Base-by-base conservation (phyloP, 1,140 invertebrate species). In the Maconellicoccus hirsutus region DNA sequence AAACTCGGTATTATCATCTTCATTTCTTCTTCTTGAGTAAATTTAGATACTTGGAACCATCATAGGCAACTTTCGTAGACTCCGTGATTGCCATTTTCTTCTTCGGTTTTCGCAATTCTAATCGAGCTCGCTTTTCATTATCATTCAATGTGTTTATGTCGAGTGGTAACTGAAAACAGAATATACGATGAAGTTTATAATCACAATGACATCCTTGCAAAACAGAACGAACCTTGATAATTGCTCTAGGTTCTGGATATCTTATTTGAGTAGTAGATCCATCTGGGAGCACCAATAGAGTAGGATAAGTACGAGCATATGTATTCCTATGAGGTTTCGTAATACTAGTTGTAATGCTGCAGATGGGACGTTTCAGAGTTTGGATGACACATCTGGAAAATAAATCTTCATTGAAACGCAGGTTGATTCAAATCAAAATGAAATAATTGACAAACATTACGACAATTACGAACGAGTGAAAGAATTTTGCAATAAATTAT, bases 231-330 rank as follows among this genome's bases (percentile, higher is more conserved):
- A 92, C 90, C 82, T 84, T 89, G 25, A 97, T 91, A 73, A 96
- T 90, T 81, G 85, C 85, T 72, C 90, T 81, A 7, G 93, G 93
- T 79, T 93, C 90, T 73, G 86, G 82, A 78, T 96, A 93, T 74
- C 87, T 81, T 26, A 93, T 87, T 39, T 83, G 89, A 72, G 91
- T 86, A 63, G 87, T 90, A 66, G 92, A 91, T 69, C 94, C 94
- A 84, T 96, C 88, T 1, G 91, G 81, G 27, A 86, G 80, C 23
- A 95, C 87, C 0, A 97, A 76, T 59, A 84, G 77, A 0, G 89
- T 89, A 71, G 88, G 89, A 83, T 92, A 94, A 52, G 81, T 82
- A 73, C 85, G 83, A n/a, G 83, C 77, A 78, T 90, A 93, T 1
- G 84, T 75, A 70, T 83, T 80, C 73, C 90, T 82, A 73, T 87